Evolutionary conservation across 2,888 invertebrate genomes (phyloP), one percentile per base, ranked within the genome.

Genomic region (Microplitis deprimator): DNA sequence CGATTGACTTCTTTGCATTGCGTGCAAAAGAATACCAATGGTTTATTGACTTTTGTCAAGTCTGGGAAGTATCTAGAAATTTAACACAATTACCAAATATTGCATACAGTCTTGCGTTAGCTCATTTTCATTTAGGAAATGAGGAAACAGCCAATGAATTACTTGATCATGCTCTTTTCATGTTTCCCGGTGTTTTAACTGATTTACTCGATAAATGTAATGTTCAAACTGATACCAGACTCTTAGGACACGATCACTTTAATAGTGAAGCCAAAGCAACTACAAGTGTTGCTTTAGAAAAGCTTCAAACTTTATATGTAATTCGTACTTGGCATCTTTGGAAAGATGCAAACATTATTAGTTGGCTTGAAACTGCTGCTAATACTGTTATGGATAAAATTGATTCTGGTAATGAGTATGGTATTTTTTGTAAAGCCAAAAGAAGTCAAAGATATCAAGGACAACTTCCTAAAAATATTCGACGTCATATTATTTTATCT

Each of bases 21-120:
- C 92, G 95, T 79, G 92, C 94, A 70, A 92, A 92, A 77, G 95
- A 96, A 90, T 95, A 94, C 85, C 91, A 92, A 17, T 97, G 95
- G 94, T 90, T 96, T 13, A 90, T 91, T 86, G 89, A 93, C 85
- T 92, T 92, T 78, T 92, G 91, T 77, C 90, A 92, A 65, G 92
- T 92, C 80, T 94, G 92, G 91, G 93, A 94, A 83, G 86, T 84
- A 5, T 88, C 91, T 70, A 92, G 94, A 83, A 96, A 96, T 90
- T 90, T 96, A 67, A 92, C 93, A 62, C 95, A 96, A 88, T 90
- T 97, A 78, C 97, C 97, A n/a, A 97, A 97, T 88, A 95, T 96
- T 92, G 94, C 95, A 0, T 96, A 94, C 88, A 96, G 96, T 1
- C 91, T 95, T 78, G 95, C 97, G 0, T 90, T 97, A 81, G 95